Evolutionary conservation across 2,113 vertebrate genomes (phyloP).

Genomic region (Pitta sordida): DNA sequence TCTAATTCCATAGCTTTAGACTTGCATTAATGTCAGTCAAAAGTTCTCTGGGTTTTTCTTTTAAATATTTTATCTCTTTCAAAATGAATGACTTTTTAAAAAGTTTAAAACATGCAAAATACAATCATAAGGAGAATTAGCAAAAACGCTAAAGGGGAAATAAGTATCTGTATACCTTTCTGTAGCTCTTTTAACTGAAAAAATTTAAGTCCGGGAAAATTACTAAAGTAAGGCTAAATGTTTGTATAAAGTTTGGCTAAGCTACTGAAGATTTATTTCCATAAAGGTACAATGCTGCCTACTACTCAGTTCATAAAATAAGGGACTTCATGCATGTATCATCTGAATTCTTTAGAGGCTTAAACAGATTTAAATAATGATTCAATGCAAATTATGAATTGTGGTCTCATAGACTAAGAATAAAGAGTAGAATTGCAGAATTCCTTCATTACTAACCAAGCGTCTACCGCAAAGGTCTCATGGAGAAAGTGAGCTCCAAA

Average conservation of each 20-base stretch:
- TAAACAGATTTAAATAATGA: background rate
- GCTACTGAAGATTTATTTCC: background rate
- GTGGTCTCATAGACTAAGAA: background rate
- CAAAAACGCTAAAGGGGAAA: background rate
- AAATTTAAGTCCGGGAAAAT: background rate
- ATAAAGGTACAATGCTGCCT: background rate
- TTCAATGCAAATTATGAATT: background rate
- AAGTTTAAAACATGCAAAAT: background rate
- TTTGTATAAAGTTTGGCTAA: background rate
- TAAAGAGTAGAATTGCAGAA: background rate
- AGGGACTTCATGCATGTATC: background rate
- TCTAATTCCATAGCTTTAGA: background rate
- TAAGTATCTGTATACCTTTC: background rate
- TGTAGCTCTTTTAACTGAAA: background rate
- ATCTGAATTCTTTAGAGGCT: background rate
- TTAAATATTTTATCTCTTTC: background rate
- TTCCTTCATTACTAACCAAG: background rate
- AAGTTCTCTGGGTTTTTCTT: background rate
- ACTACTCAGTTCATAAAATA: background rate
- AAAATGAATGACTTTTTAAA: background rate
- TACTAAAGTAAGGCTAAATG: background rate
- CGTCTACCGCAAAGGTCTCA: background rate
- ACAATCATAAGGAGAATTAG: background rate
- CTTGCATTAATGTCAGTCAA: background rate
- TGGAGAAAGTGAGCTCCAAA: background rate